Conservation (phyloP, 2,888 invertebrate species). For the Cyclophora albipunctata region DNA sequence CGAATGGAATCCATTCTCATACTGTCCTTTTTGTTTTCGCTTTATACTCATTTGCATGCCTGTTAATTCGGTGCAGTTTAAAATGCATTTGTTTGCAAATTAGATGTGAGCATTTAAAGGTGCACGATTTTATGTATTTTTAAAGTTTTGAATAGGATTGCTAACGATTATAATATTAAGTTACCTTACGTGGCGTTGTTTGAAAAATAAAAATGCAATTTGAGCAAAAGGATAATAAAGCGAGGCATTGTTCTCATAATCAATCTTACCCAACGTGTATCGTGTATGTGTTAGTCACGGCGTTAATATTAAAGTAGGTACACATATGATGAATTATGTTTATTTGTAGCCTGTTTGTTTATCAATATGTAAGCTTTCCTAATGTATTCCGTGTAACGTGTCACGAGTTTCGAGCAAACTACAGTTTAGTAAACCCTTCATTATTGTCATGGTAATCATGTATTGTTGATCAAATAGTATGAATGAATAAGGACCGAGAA, state of each 20-base stretch:
- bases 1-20: conserved; percentile 27
- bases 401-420: neutral
- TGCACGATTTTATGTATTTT: neutral
- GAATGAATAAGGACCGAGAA: conserved; percentile 17
- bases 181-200: too few relatives aligned
- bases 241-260: too few relatives aligned
- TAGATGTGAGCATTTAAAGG: neutral
- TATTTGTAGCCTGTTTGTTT: too few relatives aligned
- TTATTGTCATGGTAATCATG: conserved; percentile 34
- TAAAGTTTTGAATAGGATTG: neutral
- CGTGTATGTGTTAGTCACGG: too few relatives aligned
- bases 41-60: conserved; percentile 12
- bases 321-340: too few relatives aligned
- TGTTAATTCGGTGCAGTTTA: conserved; percentile 8
- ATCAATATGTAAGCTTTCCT: too few relatives aligned
- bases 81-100: conserved; percentile 9
- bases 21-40: conserved; percentile 23
- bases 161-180: too few relatives aligned
- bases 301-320: too few relatives aligned
- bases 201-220: too few relatives aligned
- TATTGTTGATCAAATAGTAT: conserved; percentile 22
- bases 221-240: too few relatives aligned
- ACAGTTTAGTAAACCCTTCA: conserved; percentile 3
- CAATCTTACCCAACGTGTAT: too few relatives aligned
- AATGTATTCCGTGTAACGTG: neutral